Base-by-base conservation (phyloP, 2,888 invertebrate species). In the Sepioteuthis lessoniana region DNA sequence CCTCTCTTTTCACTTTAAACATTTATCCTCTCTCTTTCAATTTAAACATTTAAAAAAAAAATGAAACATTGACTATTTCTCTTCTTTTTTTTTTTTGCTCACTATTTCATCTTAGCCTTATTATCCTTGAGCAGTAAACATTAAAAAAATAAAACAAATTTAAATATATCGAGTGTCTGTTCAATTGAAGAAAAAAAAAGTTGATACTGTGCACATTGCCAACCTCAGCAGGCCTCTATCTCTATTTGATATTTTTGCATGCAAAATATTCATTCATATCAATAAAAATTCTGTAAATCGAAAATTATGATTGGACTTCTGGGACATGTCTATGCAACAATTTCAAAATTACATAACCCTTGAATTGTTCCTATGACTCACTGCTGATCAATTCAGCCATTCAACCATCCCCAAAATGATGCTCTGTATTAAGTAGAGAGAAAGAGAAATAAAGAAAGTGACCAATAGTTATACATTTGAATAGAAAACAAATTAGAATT, bases 321-420 rank as follows among this genome's bases (percentile, higher is more conserved):
- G 76, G 76, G 76, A 76, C 76, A 76, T 76, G 76, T 76, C n/a
- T 76, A 76, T 76, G 76, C 76, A 76, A 76, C n/a, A n/a, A n/a
- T 76, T 35, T 16, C 2, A 76, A 76, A 76, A 76, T 76, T 76
- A 35, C 19, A 35, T 35, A 76, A 76, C 76, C 76, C 76, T 76
- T 76, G 76, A 76, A 10, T 76, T 76, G n/a, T 76, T 76, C 76
- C 19, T 35, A 13, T 76, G 76, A 76, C 76, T 76, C 76, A 76
- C 35, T n/a, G 35, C 76, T n/a, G 76, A n/a, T 76, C 76, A 76
- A 35, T 76, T 76, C n/a, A 35, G 76, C n/a, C 35, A 35, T 76
- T 76, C 76, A 76, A 76, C 76, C n/a, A 76, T 13, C 76, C 13
- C 19, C 7, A 25, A 55, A 55, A 55, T 55, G 55, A 55, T 28